Evolutionary conservation across 1,140 invertebrate species (phyloP).

Genomic region (Drosophila teissieri): DNA sequence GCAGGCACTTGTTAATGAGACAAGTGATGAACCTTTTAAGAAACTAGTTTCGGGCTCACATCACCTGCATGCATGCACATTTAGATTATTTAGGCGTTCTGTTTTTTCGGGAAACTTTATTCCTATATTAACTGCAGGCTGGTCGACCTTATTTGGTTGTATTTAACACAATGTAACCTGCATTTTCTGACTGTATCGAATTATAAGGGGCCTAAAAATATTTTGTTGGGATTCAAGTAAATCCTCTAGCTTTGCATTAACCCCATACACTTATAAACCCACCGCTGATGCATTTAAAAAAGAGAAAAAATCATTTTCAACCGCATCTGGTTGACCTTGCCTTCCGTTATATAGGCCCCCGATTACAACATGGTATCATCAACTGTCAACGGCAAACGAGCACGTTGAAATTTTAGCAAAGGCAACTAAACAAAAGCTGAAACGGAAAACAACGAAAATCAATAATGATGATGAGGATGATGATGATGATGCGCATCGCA

Average conservation of each 20-base stretch:
- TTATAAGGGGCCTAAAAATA: neutral
- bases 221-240: too few relatives aligned
- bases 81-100: conserved; percentile 12
- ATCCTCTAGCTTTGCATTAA: neutral
- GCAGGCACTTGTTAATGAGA: conserved; percentile 33
- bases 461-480: conserved; percentile 45
- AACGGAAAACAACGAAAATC: conserved; percentile 34
- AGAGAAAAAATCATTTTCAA: neutral
- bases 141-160: neutral
- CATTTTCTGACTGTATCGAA: neutral
- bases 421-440: conserved; percentile 27
- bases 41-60: conserved; percentile 24
- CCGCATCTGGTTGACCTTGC: conserved; percentile 74
- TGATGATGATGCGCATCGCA: conserved; percentile 2
- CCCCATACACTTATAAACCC: neutral
- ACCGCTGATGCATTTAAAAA: neutral
- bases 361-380: conserved; percentile 68
- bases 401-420: conserved; percentile 27
- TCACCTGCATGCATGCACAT: neutral
- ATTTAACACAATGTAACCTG: neutral
- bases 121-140: too few relatives aligned
- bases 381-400: conserved; percentile 35
- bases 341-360: conserved; percentile 67
- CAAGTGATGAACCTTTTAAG: conserved; percentile 44
- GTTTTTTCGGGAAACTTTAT: too few relatives aligned